Evolutionary conservation across 1,140 invertebrate species (phyloP), one percentile per base, ranked within the genome.

Genomic region (Magallana ariakensis): DNA sequence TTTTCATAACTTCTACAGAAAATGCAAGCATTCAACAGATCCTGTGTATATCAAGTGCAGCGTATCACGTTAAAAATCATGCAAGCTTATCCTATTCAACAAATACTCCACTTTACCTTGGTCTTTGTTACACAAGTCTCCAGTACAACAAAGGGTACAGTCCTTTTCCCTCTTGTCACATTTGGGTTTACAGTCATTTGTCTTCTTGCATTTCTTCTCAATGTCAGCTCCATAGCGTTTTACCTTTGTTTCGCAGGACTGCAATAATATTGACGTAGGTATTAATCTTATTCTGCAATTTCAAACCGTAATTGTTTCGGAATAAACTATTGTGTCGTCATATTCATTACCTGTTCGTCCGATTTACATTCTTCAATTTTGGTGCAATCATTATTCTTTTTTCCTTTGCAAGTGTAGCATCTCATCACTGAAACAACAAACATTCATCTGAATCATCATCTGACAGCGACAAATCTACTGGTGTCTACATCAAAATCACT

Each of bases 91-190:
- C 7, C 7, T 6, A 62, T 19, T n/a, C 4, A 46, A 46, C 33
- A 33, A 1, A n/a, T n/a, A 1, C 1, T 62, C 2, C 3, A n/a
- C 10, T 2, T 22, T n/a, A 66, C 62, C 62, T 19, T 66, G 62
- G n/a, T 66, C n/a, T 19, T 66, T 66, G n/a, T 66, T 66, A 66
- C 62, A 66, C n/a, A 66, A 19, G 10, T 66, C 62, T 10, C 62
- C 62, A 22, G 62, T 66, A 22, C 62, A 66, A 66, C 62, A 66
- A 0, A 66, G 5, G n/a, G 62, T 66, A 19, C 62, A 66, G n/a
- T 66, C 62, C n/a, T 66, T 66, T 0, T 66, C 62, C 1, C 19
- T 66, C n/a, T n/a, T 22, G n/a, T 66, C n/a, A 66, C 62, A 66
- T 7, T 66, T 66, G 8, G 62, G 15, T 16, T 66, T 66, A 19